Evolutionary conservation across 2,888 invertebrate species (phyloP), one percentile per base, ranked within the genome.

Genomic region (Leistus spinibarbis): DNA sequence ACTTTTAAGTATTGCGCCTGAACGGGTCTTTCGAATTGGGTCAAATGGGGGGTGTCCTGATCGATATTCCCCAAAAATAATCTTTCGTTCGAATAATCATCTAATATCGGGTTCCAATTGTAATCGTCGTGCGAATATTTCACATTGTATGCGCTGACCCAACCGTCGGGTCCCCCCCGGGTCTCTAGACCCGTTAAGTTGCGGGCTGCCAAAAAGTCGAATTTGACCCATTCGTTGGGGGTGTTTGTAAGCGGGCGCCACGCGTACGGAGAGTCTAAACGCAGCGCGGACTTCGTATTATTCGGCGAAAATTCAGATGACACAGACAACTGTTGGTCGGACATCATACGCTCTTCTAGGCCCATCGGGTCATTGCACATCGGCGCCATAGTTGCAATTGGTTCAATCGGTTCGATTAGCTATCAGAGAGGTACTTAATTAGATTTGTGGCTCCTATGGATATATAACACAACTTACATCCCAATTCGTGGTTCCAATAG

Each of bases 161-260:
- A 95, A 17, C 91, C 91, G 60, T 88, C 86, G 0, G 89, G 86
- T 0, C 92, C 91, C 13, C 92, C 93, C 83, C 92, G 92, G 0
- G 93, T 94, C 68, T 89, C 88, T 62, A 96, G 84, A 24, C 95
- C 96, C 0, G 95, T 95, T 54, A 96, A 84, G 81, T 92, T 92
- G 64, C 93, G 90, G 0, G 91, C 90, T 19, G 91, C 91, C 65
- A 91, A 85, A 84, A 96, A 95, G 85, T 96, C 92, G 82, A 95
- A 92, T 90, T 91, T 88, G 76, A 93, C 86, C 88, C 90, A 93
- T 84, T 93, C 92, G 10, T 90, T 90, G 1, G 90, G 90, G 0
- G 91, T 91, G 82, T 90, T 90, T 70, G 89, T 88, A 0, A 90
- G 83, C 0, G 94, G 92, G 74, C 88, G 87, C 94, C 94, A 94